These are phyloP conservation scores for Centroberyx gerrardi DNA, from an alignment of 2,797 vertebrate genomes.

Conservation along the genomic window DNA sequence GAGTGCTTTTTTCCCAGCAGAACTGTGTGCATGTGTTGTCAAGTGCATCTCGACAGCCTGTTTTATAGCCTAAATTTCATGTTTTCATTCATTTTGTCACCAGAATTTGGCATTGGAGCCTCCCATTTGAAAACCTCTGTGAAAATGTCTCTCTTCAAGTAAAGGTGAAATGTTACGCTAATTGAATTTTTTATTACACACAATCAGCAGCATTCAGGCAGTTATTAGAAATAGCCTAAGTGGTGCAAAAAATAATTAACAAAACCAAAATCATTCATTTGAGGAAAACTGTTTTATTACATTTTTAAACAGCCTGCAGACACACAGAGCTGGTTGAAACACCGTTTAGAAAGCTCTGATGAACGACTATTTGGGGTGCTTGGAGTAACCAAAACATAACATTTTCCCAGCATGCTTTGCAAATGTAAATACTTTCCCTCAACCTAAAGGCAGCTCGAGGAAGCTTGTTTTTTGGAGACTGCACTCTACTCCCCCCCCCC, in stretches of 20 bases:
- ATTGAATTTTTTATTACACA: too few species aligned
- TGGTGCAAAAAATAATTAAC: too few species aligned
- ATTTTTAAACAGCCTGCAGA: too few species aligned
- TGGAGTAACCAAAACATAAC: background rate
- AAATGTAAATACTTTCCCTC: background rate
- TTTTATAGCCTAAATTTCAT: conserved; percentile 14
- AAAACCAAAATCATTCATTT: too few species aligned
- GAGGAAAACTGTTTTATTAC: too few species aligned
- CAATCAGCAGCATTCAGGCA: too few species aligned
- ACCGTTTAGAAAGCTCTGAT: too few species aligned
- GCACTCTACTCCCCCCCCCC: too few species aligned
- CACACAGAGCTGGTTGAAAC: too few species aligned
- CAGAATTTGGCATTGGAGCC: conserved; percentile 6
- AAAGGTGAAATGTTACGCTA: too few species aligned
- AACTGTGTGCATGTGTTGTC: conserved; percentile 5
- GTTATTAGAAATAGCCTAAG: too few species aligned
- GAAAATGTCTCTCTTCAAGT: background rate
- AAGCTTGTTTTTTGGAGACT: background rate
- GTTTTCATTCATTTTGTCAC: conserved; percentile 36
- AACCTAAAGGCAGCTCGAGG: background rate
- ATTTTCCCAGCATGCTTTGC: conserved; percentile 7
- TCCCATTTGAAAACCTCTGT: background rate
- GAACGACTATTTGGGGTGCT: background rate
- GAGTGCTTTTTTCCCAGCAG: conserved; percentile 9
- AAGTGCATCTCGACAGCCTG: background rate